phyloP scores from a whole-genome alignment of 2,113 vertebrate species.

The Takifugu bimaculatus region DNA sequence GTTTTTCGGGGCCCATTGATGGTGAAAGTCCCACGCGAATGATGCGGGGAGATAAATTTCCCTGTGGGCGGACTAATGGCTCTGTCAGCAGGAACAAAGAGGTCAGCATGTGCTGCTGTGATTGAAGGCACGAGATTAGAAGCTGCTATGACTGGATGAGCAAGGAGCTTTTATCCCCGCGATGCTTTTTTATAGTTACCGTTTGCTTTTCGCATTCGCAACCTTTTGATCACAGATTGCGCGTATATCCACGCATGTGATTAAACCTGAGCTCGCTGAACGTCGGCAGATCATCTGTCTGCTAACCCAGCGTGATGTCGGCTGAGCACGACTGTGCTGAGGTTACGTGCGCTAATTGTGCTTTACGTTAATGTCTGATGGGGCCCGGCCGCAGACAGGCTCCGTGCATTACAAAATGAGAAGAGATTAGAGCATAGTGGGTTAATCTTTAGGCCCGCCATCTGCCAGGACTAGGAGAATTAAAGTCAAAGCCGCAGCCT shows the following conservation, averaged over 20 bases:
- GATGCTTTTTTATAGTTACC: conserved; percentile 22
- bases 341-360: conserved; percentile 41
- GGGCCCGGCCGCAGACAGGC: conserved; percentile 51
- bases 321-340: background rate
- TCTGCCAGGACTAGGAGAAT: conserved; percentile 69
- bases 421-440: conserved; percentile 69
- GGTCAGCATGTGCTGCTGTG: conserved; percentile 41
- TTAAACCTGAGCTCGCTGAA: background rate
- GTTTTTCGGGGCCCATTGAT: conserved; percentile 7
- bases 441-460: conserved; percentile 76
- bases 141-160: conserved; percentile 57
- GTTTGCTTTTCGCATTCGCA: conserved; percentile 10
- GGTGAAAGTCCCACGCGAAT: conserved; percentile 29
- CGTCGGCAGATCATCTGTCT: background rate
- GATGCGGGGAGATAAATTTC: conserved; percentile 27
- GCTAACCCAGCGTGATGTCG: background rate
- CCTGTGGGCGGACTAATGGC: conserved; percentile 7
- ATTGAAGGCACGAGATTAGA: conserved; percentile 53
- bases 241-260: background rate
- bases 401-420: conserved; percentile 73
- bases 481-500: conserved; percentile 60
- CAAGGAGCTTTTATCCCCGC: conserved; percentile 38
- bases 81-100: conserved; percentile 36
- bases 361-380: conserved; percentile 29
- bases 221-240: conserved; percentile 4